phyloP scores from a whole-genome alignment of 2,888 invertebrate genomes.

The Reticulitermes lucifugus region DNA sequence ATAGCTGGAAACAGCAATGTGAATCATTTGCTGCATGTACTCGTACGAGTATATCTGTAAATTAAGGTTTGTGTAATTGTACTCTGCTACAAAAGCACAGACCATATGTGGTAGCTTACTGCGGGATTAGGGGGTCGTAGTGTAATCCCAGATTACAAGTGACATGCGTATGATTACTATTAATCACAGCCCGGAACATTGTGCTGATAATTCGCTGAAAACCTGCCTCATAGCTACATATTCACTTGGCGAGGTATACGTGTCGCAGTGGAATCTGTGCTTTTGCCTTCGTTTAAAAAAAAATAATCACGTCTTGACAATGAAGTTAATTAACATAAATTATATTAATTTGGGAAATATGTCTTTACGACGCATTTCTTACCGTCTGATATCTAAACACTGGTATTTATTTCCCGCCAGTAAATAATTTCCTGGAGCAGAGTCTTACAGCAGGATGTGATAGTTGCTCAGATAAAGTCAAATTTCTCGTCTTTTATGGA shows the following conservation, averaged over 20 bases:
- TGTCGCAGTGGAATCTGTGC: no score
- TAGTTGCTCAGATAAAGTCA: no score
- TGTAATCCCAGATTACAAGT: slow-evolving; percentile 1
- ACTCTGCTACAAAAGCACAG: neutral
- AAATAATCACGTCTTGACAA: no score
- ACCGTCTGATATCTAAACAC: no score
- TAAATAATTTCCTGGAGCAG: no score
- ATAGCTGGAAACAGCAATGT: neutral
- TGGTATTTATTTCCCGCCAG: no score
- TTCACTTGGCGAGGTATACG: neutral
- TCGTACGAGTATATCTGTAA: neutral
- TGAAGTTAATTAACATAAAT: no score
- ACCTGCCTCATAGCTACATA: neutral
- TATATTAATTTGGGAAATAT: no score
- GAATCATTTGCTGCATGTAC: neutral
- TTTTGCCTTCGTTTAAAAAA: no score
- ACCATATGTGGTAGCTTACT: neutral
- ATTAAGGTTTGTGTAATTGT: neutral
- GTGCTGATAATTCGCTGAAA: neutral
- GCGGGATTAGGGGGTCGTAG: neutral
- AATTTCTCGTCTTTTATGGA: no score
- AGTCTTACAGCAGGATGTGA: no score
- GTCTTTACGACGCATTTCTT: no score
- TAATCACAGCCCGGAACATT: neutral
- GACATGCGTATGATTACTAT: neutral